Conservation (phyloP, 2,797 vertebrate species). For the Acanthornis magna region DNA sequence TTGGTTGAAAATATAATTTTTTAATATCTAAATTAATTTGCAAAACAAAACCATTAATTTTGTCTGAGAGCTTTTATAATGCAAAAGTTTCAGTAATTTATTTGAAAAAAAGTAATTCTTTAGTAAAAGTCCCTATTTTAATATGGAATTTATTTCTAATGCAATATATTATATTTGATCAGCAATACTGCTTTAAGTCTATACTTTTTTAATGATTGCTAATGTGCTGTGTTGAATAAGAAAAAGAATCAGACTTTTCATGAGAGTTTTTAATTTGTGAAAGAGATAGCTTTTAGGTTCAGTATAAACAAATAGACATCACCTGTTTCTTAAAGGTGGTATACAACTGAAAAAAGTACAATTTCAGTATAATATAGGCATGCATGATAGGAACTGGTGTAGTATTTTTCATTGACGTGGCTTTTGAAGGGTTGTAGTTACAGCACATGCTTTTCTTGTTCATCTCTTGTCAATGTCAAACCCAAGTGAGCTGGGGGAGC, state of each 20-base stretch:
- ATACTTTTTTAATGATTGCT: slow-evolving; percentile 27
- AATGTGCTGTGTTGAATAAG: not conserved
- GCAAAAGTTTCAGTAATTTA: slow-evolving; percentile 84
- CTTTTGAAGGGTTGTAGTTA: not conserved
- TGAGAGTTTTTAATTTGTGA: not conserved
- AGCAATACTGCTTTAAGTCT: slow-evolving; percentile 51
- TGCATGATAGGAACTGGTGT: not conserved
- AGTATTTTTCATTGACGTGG: not conserved
- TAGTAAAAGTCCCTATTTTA: slow-evolving; percentile 69
- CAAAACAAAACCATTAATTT: slow-evolving; percentile 88
- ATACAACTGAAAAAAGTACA: not conserved
- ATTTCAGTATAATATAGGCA: not conserved
- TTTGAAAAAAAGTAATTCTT: slow-evolving; percentile 74
- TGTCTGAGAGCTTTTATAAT: slow-evolving; percentile 79
- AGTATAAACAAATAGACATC: not conserved
- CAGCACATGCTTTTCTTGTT: not conserved
- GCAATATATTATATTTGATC: slow-evolving; percentile 68
- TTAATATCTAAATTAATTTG: slow-evolving; percentile 89
- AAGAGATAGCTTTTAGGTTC: not conserved
- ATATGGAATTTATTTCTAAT: slow-evolving; percentile 70
- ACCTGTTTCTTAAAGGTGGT: not conserved
- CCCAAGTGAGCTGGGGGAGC: not conserved
- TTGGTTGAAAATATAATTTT: slow-evolving; percentile 89
- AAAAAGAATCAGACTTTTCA: slow-evolving; percentile 8
- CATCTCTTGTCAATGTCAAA: not conserved